Conservation (phyloP, 2,797 vertebrate genomes). For the Muraenolepis orangiensis region DNA sequence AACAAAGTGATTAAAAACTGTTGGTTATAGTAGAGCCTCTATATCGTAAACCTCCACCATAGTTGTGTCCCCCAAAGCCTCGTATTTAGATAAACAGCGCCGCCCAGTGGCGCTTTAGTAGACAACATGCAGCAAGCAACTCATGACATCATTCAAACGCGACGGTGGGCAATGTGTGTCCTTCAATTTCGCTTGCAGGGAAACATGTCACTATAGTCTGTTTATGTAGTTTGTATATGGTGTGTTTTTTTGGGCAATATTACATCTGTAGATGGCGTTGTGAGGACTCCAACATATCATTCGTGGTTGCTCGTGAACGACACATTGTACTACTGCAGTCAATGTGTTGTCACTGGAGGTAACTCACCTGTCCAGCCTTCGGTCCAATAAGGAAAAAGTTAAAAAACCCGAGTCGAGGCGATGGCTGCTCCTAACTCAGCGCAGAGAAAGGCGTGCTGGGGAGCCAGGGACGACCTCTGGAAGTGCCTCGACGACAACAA, state of each 20-base stretch:
- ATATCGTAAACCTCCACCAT: background rate
- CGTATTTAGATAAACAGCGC: background rate
- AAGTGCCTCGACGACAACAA: conserved; percentile 80
- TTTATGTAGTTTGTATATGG: background rate
- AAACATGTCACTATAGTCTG: background rate
- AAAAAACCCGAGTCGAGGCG: too few species aligned
- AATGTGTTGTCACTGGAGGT: background rate
- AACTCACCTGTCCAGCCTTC: background rate
- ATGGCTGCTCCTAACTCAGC: conserved; percentile 86
- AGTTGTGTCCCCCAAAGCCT: background rate
- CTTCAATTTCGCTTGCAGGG: background rate
- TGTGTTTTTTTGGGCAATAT: background rate
- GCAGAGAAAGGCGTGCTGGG: conserved; percentile 87
- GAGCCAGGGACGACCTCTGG: conserved; percentile 85
- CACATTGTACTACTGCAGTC: too few species aligned
- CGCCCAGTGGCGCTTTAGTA: background rate
- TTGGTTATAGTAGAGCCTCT: background rate
- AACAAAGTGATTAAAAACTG: conserved; percentile 1
- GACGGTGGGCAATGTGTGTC: background rate
- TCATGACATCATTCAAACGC: background rate
- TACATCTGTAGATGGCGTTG: background rate
- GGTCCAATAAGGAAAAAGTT: too few species aligned
- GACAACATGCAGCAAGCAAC: background rate
- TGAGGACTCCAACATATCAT: background rate
- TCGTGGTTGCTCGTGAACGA: background rate